Evolutionary conservation across 2,797 vertebrate genomes (phyloP).

Genomic region (Uromys caudimaculatus): DNA sequence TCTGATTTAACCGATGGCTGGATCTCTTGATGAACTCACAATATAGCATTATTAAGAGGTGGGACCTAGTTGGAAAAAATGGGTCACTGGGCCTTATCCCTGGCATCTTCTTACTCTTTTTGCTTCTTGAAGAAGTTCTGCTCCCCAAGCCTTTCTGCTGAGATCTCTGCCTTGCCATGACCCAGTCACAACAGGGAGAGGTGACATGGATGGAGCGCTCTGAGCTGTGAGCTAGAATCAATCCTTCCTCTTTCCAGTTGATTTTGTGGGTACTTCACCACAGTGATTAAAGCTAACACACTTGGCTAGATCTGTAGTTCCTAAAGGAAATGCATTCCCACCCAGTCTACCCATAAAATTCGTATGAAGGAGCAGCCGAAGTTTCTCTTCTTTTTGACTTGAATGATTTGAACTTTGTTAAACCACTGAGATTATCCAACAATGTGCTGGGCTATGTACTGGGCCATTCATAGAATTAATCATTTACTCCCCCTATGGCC

Average conservation of each 20-base stretch:
- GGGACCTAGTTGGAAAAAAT: neutral
- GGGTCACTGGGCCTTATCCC: neutral
- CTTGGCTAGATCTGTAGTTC: neutral
- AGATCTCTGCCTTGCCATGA: neutral
- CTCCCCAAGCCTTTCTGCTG: neutral
- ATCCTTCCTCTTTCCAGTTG: neutral
- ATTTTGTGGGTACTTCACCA: neutral
- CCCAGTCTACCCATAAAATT: neutral
- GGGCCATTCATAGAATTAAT: neutral
- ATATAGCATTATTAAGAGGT: neutral
- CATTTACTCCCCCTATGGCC: neutral
- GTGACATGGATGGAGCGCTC: neutral
- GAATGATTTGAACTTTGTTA: neutral
- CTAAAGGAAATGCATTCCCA: neutral
- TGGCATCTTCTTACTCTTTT: neutral
- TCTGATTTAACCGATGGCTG: neutral
- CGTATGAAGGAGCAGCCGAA: conserved; percentile 13
- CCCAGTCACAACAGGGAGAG: neutral
- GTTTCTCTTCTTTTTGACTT: conserved; percentile 47
- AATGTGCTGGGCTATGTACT: neutral
- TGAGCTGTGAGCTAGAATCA: neutral
- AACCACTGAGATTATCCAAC: conserved; percentile 9
- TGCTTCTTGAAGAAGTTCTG: neutral
- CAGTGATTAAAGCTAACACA: neutral
- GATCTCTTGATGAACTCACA: neutral